These are phyloP conservation scores for Beroe forskalii DNA, from an alignment of 37 sponge, comb jelly and placozoan species.

Conservation along the genomic window DNA sequence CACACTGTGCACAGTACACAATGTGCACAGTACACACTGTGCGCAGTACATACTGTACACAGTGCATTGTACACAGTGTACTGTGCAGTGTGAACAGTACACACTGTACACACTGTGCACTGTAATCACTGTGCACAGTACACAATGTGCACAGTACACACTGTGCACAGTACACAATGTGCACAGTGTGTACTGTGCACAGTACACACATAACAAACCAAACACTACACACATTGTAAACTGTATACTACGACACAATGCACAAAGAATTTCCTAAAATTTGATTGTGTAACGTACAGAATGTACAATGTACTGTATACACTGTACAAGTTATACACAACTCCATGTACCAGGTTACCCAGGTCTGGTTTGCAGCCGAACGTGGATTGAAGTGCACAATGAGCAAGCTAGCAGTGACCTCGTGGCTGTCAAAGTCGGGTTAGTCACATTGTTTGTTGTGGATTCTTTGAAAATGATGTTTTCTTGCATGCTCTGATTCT, in stretches of 20 bases:
- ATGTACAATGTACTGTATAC: too few relatives aligned
- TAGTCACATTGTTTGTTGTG: not conserved
- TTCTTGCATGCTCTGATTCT: not conserved
- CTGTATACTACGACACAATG: too few relatives aligned
- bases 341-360: slow-evolving; percentile 12
- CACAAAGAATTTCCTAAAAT: too few relatives aligned
- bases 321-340: too few relatives aligned
- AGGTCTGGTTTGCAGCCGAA: slow-evolving; percentile 48
- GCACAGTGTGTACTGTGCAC: too few relatives aligned
- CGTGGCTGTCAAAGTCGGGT: slow-evolving; percentile 61
- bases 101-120: not conserved
- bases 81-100: not conserved
- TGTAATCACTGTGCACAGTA: too few relatives aligned
- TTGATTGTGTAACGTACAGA: too few relatives aligned
- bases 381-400: slow-evolving; percentile 34
- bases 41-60: not conserved
- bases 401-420: slow-evolving; percentile 23
- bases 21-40: not conserved
- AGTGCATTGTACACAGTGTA: not conserved
- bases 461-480: not conserved
- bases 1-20: not conserved
- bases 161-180: too few relatives aligned
- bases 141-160: too few relatives aligned
- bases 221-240: too few relatives aligned
- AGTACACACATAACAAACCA: too few relatives aligned